A percentile compares a stretch with the other conserved stretches of the same genome.
These are phyloP conservation scores for Hartigia nigra DNA, from an alignment of 2,888 invertebrate genomes.

Conservation along the genomic window DNA sequence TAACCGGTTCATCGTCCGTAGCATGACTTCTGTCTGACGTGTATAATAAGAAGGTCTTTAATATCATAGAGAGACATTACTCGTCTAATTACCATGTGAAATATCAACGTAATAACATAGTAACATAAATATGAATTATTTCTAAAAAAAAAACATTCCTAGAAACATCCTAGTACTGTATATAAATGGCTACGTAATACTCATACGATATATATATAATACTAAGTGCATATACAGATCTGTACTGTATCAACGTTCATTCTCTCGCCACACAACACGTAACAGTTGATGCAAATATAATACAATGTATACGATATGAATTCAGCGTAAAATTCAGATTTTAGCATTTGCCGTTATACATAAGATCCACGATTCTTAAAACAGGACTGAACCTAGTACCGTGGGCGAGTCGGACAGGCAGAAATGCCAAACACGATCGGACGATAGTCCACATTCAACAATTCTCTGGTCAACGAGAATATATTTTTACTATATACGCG, in stretches of 20 bases:
- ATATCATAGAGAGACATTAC: not conserved
- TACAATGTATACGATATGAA: not conserved
- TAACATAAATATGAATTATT: not conserved
- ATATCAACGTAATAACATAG: not conserved
- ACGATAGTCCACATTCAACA: not conserved
- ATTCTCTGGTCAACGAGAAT: not conserved
- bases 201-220: too few relatives aligned
- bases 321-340: not conserved
- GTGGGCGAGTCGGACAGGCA: not conserved
- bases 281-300: not conserved
- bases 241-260: not conserved
- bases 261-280: too few relatives aligned
- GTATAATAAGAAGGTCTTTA: too few relatives aligned
- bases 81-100: not conserved
- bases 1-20: not conserved
- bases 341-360: not conserved
- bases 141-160: too few relatives aligned
- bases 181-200: too few relatives aligned
- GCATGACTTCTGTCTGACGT: too few relatives aligned
- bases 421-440: not conserved
- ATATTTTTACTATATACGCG: not conserved
- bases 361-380: not conserved
- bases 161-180: not conserved
- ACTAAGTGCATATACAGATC: too few relatives aligned
- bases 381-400: not conserved